Evolutionary conservation across 2,888 invertebrate genomes (phyloP).

Genomic region (Nephrotoma guestfalica): DNA sequence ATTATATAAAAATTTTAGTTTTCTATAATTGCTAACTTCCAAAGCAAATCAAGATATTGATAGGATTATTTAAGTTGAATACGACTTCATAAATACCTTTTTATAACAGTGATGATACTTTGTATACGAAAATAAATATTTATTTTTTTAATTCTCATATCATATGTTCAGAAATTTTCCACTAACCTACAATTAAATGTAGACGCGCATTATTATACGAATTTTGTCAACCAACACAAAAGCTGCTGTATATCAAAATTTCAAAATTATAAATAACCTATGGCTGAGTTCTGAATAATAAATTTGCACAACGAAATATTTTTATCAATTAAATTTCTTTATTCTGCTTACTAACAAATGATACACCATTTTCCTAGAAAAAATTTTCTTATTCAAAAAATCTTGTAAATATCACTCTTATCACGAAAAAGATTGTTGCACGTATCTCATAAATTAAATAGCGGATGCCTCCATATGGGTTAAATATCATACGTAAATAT

Average conservation of each 20-base stretch:
- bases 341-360: not conserved
- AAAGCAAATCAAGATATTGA: too few relatives aligned
- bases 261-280: not conserved
- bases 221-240: not conserved
- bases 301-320: not conserved
- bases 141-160: not conserved
- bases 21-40: too few relatives aligned
- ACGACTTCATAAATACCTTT: too few relatives aligned
- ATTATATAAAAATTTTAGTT: too few relatives aligned
- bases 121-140: not conserved
- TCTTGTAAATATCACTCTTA: not conserved
- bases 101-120: too few relatives aligned
- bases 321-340: not conserved
- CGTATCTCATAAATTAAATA: not conserved
- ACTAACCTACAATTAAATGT: not conserved
- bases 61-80: too few relatives aligned
- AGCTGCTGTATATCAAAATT: not conserved
- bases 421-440: not conserved
- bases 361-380: not conserved
- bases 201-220: not conserved
- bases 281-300: not conserved
- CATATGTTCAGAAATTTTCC: not conserved
- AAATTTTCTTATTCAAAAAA: not conserved
- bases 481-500: not conserved
- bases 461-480: not conserved